A percentile compares a stretch with the other conserved stretches of the same genome.
These are phyloP conservation scores for Fulmarus glacialis DNA, from an alignment of 2,113 vertebrate genomes.

Conservation along the genomic window DNA sequence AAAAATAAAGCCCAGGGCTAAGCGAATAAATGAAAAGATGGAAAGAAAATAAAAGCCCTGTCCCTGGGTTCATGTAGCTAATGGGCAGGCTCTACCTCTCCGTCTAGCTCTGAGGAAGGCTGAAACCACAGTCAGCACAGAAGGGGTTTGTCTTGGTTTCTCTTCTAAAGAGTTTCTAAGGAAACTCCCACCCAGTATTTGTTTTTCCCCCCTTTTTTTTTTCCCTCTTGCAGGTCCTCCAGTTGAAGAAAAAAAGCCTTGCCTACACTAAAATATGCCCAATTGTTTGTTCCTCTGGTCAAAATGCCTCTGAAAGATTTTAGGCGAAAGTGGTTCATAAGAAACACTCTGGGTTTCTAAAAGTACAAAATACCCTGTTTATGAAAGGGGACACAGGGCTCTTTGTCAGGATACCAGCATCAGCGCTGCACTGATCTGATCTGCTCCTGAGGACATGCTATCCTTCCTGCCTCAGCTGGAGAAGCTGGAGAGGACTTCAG, in stretches of 20 bases:
- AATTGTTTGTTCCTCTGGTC: constrained; percentile 6
- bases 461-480: background rate
- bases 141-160: background rate
- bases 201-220: background rate
- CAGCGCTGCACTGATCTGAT: background rate
- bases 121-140: background rate
- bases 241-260: background rate
- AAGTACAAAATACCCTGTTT: background rate
- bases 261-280: background rate
- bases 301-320: constrained; percentile 10
- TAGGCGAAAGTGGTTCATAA: background rate
- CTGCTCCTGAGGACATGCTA: background rate
- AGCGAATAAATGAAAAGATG: background rate
- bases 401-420: background rate
- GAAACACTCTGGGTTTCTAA: background rate
- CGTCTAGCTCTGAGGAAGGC: background rate
- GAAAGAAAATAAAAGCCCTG: background rate
- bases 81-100: background rate
- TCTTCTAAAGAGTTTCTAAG: background rate
- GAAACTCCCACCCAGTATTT: background rate
- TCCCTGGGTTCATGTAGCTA: background rate
- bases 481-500: background rate
- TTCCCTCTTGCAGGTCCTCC: background rate
- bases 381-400: background rate
- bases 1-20: background rate